Conservation (phyloP, 2,888 invertebrate species). For the Pecten maximus region DNA sequence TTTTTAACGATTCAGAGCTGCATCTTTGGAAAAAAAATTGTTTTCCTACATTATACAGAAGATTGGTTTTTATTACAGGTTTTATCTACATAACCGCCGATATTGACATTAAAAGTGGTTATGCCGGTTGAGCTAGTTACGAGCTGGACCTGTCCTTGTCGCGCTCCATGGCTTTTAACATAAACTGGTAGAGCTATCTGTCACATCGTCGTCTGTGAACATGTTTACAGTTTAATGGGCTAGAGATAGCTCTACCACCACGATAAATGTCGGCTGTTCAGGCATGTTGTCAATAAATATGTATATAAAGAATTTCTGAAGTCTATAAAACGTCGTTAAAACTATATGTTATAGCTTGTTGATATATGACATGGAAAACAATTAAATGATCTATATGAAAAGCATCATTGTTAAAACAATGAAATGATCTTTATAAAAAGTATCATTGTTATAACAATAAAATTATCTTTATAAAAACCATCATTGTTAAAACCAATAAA, state of each 20-base stretch:
- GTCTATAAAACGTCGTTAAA: neutral
- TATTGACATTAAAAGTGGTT: neutral
- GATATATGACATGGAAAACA: neutral
- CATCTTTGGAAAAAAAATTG: too few relatives aligned
- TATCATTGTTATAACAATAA: too few relatives aligned
- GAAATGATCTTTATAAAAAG: too few relatives aligned
- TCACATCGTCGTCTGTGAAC: neutral
- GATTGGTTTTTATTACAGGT: too few relatives aligned
- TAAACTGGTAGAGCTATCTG: neutral
- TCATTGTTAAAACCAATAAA: too few relatives aligned
- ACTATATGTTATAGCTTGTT: neutral
- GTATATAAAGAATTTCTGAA: neutral
- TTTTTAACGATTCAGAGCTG: too few relatives aligned
- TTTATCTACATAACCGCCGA: neutral
- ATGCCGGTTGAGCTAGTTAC: neutral
- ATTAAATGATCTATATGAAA: neutral
- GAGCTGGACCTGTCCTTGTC: neutral
- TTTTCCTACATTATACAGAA: too few relatives aligned
- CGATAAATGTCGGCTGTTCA: neutral
- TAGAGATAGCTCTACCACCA: neutral
- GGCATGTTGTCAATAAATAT: neutral
- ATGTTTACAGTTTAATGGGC: neutral
- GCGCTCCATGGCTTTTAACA: neutral
- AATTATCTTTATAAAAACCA: too few relatives aligned
- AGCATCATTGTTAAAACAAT: neutral